These are phyloP conservation scores for Trichonephila clavipes DNA, from an alignment of 1,140 invertebrate species.

Conservation along the genomic window DNA sequence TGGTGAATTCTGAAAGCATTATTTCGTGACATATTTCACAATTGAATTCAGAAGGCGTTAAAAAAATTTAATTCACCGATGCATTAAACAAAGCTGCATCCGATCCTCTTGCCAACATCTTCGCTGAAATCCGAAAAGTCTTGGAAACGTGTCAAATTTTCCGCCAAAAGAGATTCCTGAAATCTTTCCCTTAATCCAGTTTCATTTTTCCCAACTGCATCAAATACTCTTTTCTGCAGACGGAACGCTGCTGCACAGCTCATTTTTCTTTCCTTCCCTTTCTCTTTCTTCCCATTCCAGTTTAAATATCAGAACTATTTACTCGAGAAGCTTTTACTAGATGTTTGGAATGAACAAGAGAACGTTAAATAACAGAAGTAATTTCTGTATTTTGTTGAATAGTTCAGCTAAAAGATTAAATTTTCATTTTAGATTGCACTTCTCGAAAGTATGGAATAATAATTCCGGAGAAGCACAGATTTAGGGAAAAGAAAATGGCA, in stretches of 20 bases:
- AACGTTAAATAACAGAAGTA: too few species aligned
- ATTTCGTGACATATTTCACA: conserved; percentile 32
- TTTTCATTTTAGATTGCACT: too few species aligned
- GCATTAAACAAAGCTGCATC: conserved; percentile 51
- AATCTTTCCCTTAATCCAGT: conserved; percentile 35
- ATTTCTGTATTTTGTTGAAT: too few species aligned
- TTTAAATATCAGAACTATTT: neutral
- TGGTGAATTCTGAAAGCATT: neutral
- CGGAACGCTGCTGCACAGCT: neutral
- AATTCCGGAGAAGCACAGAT: too few species aligned
- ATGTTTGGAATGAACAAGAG: too few species aligned
- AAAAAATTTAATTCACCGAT: conserved; percentile 56
- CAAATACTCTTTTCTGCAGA: neutral
- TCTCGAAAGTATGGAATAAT: too few species aligned
- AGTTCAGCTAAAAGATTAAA: too few species aligned
- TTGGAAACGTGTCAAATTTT: conserved; percentile 74
- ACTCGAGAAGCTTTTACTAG: neutral
- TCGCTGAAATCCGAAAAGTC: conserved; percentile 55
- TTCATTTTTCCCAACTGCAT: conserved; percentile 48
- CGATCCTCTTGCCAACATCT: conserved; percentile 42
- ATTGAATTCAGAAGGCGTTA: conserved; percentile 33
- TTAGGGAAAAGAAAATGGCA: too few species aligned
- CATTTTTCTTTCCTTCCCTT: neutral
- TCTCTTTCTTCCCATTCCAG: neutral
- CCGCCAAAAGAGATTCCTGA: conserved; percentile 42